Conservation (phyloP, 2,888 invertebrate species). For the Antitype chi region DNA sequence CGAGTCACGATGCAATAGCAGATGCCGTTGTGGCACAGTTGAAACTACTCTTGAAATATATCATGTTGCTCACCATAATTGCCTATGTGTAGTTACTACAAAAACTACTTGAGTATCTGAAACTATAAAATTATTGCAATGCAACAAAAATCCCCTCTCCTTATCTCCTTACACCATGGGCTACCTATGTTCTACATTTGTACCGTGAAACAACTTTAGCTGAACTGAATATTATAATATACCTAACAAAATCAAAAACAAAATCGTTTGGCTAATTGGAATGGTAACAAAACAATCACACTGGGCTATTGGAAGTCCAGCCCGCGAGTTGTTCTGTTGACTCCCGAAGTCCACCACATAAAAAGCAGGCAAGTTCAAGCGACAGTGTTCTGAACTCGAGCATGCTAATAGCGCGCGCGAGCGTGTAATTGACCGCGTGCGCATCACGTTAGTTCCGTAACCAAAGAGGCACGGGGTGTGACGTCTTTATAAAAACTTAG, state of each 20-base stretch:
- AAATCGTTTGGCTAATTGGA: background rate
- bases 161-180: background rate
- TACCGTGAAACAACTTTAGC: background rate
- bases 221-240: background rate
- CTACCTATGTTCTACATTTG: background rate
- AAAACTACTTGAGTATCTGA: background rate
- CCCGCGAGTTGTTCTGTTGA: background rate
- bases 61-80: background rate
- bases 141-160: background rate
- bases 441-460: slow-evolving; percentile 55
- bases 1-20: slow-evolving; percentile 45
- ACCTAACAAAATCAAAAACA: background rate
- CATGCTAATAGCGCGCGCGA: slow-evolving; percentile 2
- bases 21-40: slow-evolving; percentile 18
- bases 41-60: slow-evolving; percentile 8
- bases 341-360: background rate
- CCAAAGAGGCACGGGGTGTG: slow-evolving; percentile 14
- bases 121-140: background rate
- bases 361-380: slow-evolving; percentile 17
- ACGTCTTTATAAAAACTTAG: background rate
- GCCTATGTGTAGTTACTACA: background rate
- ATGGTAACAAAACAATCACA: background rate
- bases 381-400: slow-evolving; percentile 12
- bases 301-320: background rate
- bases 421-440: slow-evolving; percentile 58